phyloP scores from a whole-genome alignment of 2,113 vertebrate species.

The Chionodraco myersi region DNA sequence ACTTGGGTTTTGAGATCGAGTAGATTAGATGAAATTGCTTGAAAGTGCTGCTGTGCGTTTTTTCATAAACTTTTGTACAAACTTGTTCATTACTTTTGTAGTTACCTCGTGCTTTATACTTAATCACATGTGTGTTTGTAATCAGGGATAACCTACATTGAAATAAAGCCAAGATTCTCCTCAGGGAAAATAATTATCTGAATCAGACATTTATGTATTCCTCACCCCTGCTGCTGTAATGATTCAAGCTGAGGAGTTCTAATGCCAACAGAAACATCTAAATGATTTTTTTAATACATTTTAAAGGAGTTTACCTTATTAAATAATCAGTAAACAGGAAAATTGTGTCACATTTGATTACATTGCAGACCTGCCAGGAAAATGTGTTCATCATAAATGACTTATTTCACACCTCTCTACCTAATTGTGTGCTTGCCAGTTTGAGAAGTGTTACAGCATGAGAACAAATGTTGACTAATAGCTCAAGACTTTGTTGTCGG shows the following conservation, averaged over 20 bases:
- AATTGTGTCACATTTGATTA: background rate
- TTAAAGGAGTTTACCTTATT: background rate
- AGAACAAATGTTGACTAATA: conserved; percentile 44
- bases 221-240: background rate
- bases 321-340: background rate
- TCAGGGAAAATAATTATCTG: background rate
- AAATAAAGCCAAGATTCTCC: conserved; percentile 12
- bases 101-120: conserved; percentile 2
- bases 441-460: conserved; percentile 28
- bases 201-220: conserved; percentile 12
- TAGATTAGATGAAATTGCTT: background rate
- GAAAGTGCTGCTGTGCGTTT: background rate
- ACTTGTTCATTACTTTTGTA: background rate
- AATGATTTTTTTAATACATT: background rate
- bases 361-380: background rate
- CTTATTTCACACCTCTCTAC: conserved; percentile 7
- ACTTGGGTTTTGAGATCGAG: background rate
- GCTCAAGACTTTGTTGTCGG: conserved; percentile 42
- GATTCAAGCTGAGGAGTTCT: conserved; percentile 5
- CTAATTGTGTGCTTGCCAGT: conserved; percentile 31
- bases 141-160: background rate
- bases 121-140: background rate
- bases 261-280: background rate
- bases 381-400: background rate
- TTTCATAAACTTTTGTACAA: background rate